Base-by-base conservation (phyloP, 2,113 vertebrate species). In the Bagarius yarrelli region DNA sequence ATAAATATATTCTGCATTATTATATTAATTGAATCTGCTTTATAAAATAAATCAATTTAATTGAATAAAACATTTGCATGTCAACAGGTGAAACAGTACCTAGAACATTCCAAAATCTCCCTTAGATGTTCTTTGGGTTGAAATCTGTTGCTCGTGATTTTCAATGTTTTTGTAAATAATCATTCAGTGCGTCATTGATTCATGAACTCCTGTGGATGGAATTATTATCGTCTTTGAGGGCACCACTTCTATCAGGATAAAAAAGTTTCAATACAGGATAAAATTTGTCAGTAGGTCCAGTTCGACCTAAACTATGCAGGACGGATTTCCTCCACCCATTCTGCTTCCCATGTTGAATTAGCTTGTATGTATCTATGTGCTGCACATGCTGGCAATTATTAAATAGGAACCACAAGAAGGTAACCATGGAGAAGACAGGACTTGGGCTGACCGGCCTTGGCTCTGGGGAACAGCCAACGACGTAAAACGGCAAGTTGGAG, bases 381-480 rank as follows among this genome's bases (percentile, higher is more conserved):
- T 76, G 40, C 59, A 36, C 71, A 85, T 47, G 21, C 81, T 83
- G 81, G 57, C 79, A 73, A 80, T 87, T 82, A 87, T 87, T 87
- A 87, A 79, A 81, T 40, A n/a, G 60, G 61, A 84, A 79, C 82
- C 82, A 82, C 74, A 60, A 50, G 76, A 80, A 79, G 66, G 84
- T 83, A 83, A 82, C 86, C 80, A 85, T 84, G 86, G 84, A 77
- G 86, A 85, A 78, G 60, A 77, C 53, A 60, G 76, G 60, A 83
- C 82, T 82, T 56, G 66, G 79, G 69, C 70, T 83, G 83, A 85
- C 85, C 70, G n/a, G 83, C 66, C 83, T 84, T 53, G 81, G 81
- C 83, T 85, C 83, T 50, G 69, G 84, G 86, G 84, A 87, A 77
- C 23, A 44, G 66, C 66, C 76, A 61, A 50, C 67, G 27, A 82